Conservation (phyloP, 2,888 invertebrate genomes). For the Biston stratarius region DNA sequence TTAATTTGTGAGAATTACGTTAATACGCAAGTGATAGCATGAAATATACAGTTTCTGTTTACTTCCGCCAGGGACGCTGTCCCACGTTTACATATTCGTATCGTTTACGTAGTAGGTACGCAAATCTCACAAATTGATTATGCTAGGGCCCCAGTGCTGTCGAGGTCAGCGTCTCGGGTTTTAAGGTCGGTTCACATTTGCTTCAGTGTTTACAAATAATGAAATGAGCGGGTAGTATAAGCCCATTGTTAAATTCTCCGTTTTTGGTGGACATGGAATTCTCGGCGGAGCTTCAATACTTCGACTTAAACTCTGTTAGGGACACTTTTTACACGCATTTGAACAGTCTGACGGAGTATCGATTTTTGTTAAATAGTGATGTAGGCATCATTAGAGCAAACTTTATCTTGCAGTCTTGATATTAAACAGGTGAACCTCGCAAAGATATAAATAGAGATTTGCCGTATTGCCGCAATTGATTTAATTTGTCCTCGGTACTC, state of each 20-base stretch:
- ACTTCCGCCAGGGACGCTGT: too few species aligned
- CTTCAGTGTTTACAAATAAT: conserved; percentile 51
- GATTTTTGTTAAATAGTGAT: conserved; percentile 42
- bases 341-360: conserved; percentile 28
- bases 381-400: not conserved
- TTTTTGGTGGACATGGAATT: conserved; percentile 66
- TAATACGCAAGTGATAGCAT: too few species aligned
- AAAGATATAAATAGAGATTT: too few species aligned
- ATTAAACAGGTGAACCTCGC: not conserved
- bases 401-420: conserved; percentile 18
- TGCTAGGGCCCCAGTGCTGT: not conserved
- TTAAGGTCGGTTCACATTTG: conserved; percentile 23
- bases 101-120: too few species aligned
- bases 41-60: too few species aligned
- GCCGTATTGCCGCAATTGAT: too few species aligned
- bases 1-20: not conserved
- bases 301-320: conserved; percentile 37
- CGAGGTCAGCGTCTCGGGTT: not conserved
- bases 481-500: too few species aligned
- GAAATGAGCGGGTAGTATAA: conserved; percentile 62
- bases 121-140: too few species aligned
- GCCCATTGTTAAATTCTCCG: conserved; percentile 71
- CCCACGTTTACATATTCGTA: too few species aligned
- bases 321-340: conserved; percentile 45
- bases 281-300: conserved; percentile 52